Conservation (phyloP, 1,140 invertebrate genomes). For the Ptiloglossa arizonensis region DNA sequence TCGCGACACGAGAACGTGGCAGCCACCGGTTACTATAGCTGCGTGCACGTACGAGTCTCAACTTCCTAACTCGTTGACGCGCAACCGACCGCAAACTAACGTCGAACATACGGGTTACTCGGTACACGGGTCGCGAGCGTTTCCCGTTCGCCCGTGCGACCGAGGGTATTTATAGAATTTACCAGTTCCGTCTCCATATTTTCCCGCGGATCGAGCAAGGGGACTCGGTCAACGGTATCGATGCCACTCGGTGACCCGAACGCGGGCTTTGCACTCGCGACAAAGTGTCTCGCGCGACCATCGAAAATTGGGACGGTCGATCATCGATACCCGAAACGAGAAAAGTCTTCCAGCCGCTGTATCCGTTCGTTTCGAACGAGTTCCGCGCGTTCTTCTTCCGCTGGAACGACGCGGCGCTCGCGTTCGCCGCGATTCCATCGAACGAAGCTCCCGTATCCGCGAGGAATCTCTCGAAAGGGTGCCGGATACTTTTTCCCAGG, state of each 20-base stretch:
- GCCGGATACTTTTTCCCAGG: neutral
- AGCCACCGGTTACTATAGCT: neutral
- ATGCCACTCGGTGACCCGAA: neutral
- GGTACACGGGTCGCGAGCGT: neutral
- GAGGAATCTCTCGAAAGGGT: neutral
- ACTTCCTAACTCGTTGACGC: constrained; percentile 27
- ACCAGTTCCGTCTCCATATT: constrained; percentile 1
- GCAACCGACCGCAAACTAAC: constrained; percentile 14
- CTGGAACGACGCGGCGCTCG: too few relatives aligned
- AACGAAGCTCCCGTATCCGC: neutral
- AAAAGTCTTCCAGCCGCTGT: too few relatives aligned
- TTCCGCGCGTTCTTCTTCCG: too few relatives aligned
- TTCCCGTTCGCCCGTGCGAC: neutral
- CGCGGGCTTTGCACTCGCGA: too few relatives aligned
- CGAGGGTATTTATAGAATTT: constrained; percentile 5
- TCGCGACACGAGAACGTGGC: neutral
- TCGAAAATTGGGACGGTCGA: too few relatives aligned
- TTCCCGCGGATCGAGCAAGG: neutral
- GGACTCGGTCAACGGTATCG: neutral
- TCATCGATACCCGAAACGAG: too few relatives aligned
- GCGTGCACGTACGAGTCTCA: neutral
- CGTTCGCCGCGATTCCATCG: neutral
- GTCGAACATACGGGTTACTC: constrained; percentile 4
- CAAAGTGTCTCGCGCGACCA: too few relatives aligned
- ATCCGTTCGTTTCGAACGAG: too few relatives aligned